Conservation (phyloP, 2,797 vertebrate species). For the Dallia pectoralis region DNA sequence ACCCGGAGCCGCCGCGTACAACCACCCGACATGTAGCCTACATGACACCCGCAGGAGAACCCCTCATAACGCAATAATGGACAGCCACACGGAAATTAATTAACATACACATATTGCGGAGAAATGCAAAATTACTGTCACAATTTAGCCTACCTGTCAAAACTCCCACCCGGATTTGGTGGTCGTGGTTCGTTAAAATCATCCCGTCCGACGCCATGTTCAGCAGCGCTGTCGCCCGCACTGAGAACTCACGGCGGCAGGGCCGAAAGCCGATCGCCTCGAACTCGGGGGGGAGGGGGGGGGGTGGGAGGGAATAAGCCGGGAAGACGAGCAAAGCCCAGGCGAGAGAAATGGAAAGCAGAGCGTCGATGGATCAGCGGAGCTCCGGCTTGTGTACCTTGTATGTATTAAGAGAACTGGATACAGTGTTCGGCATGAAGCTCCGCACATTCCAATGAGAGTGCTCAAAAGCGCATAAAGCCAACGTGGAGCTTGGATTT, state of each 20-base stretch:
- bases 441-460: too few relatives aligned
- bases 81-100: slow-evolving; percentile 43
- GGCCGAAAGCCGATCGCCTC: slow-evolving; percentile 78
- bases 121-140: slow-evolving; percentile 5
- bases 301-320: slow-evolving; percentile 28
- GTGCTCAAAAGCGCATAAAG: too few relatives aligned
- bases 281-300: slow-evolving; percentile 60
- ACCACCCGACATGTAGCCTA: slow-evolving; percentile 51
- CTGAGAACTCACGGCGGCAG: slow-evolving; percentile 79
- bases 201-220: slow-evolving; percentile 98
- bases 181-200: slow-evolving; percentile 97
- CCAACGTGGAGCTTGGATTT: too few relatives aligned
- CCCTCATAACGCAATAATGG: slow-evolving; percentile 25
- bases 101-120: slow-evolving; percentile 17
- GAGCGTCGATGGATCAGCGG: slow-evolving; percentile 55
- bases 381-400: slow-evolving; percentile 45
- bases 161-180: slow-evolving; percentile 95
- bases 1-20: slow-evolving; percentile 30
- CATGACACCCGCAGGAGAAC: slow-evolving; percentile 41
- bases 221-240: slow-evolving; percentile 82
- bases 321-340: slow-evolving; percentile 31
- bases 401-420: too few relatives aligned
- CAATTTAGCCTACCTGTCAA: slow-evolving; percentile 84
- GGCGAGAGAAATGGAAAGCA: slow-evolving; percentile 67
- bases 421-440: too few relatives aligned